Conservation (phyloP, 37 sponge, comb jelly and placozoan genomes). For the Hexactinellida sp. region DNA sequence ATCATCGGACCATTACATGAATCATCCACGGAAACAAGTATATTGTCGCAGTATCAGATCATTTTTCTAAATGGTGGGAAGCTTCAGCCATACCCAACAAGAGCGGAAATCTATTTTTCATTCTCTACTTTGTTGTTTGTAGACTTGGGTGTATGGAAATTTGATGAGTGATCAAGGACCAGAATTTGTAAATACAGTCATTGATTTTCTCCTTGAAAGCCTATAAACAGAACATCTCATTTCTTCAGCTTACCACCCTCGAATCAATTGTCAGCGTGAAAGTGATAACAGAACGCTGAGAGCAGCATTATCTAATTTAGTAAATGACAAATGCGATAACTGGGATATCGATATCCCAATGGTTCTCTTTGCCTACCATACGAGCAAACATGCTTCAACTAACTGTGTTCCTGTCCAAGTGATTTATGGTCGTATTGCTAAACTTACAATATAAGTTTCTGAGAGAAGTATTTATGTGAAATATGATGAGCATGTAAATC, state of each 20-base stretch:
- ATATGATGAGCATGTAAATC: too few species aligned
- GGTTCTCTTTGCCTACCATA: too few species aligned
- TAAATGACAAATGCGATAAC: neutral
- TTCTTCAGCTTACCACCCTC: conserved; percentile 21
- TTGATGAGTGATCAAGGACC: conserved; percentile 20
- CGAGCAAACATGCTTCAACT: too few species aligned
- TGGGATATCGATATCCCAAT: neutral
- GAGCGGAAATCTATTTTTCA: neutral
- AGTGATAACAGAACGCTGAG: too few species aligned
- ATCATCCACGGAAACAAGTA: neutral
- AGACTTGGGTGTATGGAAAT: neutral
- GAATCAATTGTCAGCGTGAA: too few species aligned
- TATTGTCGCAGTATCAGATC: neutral
- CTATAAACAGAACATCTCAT: too few species aligned
- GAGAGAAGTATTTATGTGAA: too few species aligned
- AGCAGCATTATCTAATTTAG: too few species aligned
- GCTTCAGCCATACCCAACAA: neutral
- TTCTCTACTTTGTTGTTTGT: neutral
- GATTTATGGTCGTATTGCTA: neutral
- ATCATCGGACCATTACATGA: neutral
- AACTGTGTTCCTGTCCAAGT: neutral
- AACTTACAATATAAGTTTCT: neutral
- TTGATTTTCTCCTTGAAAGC: neutral
- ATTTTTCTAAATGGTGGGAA: neutral
- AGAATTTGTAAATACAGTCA: conserved; percentile 19